Evolutionary conservation across 2,888 invertebrate species (phyloP).

Genomic region (Melieria picta): DNA sequence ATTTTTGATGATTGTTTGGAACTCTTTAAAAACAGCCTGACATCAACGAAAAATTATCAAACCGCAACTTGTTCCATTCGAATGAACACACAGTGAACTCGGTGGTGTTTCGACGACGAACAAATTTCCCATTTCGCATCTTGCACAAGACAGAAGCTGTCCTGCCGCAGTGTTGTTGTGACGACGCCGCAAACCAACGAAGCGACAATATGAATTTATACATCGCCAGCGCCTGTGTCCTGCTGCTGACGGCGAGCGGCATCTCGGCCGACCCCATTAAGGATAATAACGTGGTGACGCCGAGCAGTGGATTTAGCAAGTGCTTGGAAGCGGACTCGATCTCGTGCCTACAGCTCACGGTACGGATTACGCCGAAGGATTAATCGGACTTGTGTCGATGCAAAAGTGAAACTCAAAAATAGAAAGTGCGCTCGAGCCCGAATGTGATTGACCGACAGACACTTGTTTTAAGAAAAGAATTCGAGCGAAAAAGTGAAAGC

Average conservation of each 20-base stretch:
- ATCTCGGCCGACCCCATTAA: constrained; percentile 60
- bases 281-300: constrained; percentile 47
- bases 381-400: not conserved
- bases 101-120: constrained; percentile 52
- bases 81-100: constrained; percentile 66
- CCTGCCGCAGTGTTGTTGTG: constrained; percentile 1
- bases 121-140: constrained; percentile 3
- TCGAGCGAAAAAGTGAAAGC: no score
- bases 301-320: constrained; percentile 67
- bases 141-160: constrained; percentile 1
- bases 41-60: constrained; percentile 66
- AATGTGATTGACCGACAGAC: no score
- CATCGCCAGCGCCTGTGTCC: constrained; percentile 57
- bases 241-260: constrained; percentile 60
- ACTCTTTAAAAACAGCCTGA: constrained; percentile 67
- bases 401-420: constrained; percentile 3
- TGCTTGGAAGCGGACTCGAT: constrained; percentile 73
- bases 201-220: constrained; percentile 60
- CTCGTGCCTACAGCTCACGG: constrained; percentile 72
- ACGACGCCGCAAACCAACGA: constrained; percentile 18
- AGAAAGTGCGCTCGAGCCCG: not conserved
- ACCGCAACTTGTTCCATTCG: constrained; percentile 67
- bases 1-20: constrained; percentile 56
- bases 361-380: constrained; percentile 54
- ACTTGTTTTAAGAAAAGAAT: no score